Evolutionary conservation across 1,140 invertebrate genomes (phyloP).

Genomic region (Lasaia peninsularis): DNA sequence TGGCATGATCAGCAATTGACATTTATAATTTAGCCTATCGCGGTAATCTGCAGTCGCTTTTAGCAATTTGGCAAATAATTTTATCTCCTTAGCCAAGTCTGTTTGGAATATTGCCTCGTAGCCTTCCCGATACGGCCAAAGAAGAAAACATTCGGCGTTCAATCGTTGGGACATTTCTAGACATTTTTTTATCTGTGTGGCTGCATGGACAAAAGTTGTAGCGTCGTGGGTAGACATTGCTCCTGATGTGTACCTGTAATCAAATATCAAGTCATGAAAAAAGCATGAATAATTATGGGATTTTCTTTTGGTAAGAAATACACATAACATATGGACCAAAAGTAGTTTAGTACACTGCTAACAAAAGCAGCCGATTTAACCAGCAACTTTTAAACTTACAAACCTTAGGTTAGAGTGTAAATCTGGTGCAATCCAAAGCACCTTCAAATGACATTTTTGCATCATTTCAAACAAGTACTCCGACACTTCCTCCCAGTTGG

Average conservation of each 20-base stretch:
- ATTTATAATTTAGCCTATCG: slow-evolving; percentile 81
- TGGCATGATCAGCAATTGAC: slow-evolving; percentile 78
- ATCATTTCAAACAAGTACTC: slow-evolving; percentile 78
- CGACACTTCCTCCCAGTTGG: slow-evolving; percentile 79
- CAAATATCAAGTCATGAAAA: not conserved
- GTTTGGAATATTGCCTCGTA: slow-evolving; percentile 80
- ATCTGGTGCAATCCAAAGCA: slow-evolving; percentile 82
- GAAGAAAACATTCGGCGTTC: slow-evolving; percentile 80
- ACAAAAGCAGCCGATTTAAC: too few relatives aligned
- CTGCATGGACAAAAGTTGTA: slow-evolving; percentile 78
- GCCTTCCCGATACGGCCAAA: slow-evolving; percentile 81
- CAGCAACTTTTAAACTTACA: too few relatives aligned
- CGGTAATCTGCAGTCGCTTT: slow-evolving; percentile 81
- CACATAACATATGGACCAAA: too few relatives aligned
- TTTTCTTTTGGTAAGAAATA: too few relatives aligned
- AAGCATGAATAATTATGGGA: too few relatives aligned
- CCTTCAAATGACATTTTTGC: slow-evolving; percentile 78
- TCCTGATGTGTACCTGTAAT: slow-evolving; percentile 78
- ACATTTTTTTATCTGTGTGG: slow-evolving; percentile 80
- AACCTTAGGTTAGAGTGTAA: slow-evolving; percentile 79
- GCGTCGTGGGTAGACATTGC: slow-evolving; percentile 80
- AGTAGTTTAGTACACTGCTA: too few relatives aligned
- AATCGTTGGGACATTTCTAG: slow-evolving; percentile 81
- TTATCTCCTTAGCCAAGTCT: slow-evolving; percentile 79
- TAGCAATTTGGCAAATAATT: slow-evolving; percentile 80